A percentile compares a stretch with the other conserved stretches of the same genome.
phyloP scores from a whole-genome alignment of 2,797 vertebrate species.

The Oceanodroma leucorhoa region DNA sequence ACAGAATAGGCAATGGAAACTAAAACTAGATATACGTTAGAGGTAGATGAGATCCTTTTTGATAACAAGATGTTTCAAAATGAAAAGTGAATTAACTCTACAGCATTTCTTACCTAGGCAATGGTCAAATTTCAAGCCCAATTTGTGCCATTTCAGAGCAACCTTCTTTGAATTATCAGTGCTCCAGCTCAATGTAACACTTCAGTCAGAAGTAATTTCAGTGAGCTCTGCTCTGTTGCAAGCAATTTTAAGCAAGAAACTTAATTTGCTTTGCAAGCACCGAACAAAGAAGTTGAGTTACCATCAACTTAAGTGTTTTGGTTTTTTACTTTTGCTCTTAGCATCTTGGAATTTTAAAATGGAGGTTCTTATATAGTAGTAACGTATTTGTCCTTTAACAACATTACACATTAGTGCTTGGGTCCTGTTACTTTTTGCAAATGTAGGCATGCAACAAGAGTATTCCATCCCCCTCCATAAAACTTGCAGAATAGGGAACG shows the following conservation, averaged over 20 bases:
- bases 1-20: background rate
- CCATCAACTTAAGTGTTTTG: background rate
- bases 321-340: background rate
- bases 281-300: background rate
- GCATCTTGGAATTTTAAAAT: background rate
- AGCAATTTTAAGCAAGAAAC: background rate
- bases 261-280: background rate
- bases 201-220: background rate
- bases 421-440: background rate
- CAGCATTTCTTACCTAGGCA: background rate
- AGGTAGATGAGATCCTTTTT: background rate
- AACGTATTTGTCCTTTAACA: background rate
- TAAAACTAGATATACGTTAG: background rate
- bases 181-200: background rate
- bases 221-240: background rate
- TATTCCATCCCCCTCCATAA: background rate
- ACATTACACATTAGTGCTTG: background rate
- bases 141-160: background rate
- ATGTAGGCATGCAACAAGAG: background rate
- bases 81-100: background rate
- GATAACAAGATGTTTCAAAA: background rate
- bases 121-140: background rate
- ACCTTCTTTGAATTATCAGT: background rate
- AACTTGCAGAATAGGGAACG: background rate
- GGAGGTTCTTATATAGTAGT: background rate